Conservation (phyloP, 2,113 vertebrate species). For the Gambusia holbrooki region DNA sequence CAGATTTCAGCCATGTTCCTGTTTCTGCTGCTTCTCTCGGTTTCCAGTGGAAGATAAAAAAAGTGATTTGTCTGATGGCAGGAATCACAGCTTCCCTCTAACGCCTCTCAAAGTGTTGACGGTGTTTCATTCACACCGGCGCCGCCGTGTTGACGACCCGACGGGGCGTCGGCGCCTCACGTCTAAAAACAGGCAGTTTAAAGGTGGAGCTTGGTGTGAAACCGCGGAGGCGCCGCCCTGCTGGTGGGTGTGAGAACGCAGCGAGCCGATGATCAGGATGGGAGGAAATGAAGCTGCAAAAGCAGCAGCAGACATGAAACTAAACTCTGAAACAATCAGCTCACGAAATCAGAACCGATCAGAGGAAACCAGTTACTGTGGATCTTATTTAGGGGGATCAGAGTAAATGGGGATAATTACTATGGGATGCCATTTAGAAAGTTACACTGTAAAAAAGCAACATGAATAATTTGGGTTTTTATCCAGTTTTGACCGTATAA, state of each 20-base stretch:
- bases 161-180: background rate
- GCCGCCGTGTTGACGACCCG: background rate
- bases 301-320: too few relatives aligned
- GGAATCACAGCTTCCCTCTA: background rate
- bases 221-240: constrained; percentile 12
- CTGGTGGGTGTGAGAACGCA: background rate
- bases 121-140: constrained; percentile 8
- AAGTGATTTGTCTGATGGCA: too few relatives aligned
- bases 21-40: background rate
- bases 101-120: constrained; percentile 14
- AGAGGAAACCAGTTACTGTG: too few relatives aligned
- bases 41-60: background rate
- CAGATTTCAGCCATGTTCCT: background rate
- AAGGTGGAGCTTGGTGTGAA: constrained; percentile 4
- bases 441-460: too few relatives aligned
- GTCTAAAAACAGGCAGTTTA: constrained; percentile 8
- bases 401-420: too few relatives aligned
- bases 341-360: background rate
- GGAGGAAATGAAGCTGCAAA: constrained; percentile 1
- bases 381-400: too few relatives aligned
- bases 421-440: too few relatives aligned
- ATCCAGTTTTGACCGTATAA: too few relatives aligned
- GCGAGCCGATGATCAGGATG: constrained; percentile 13
- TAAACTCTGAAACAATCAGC: too few relatives aligned
- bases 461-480: too few relatives aligned